Evolutionary conservation across 2,113 vertebrate species (phyloP).

Genomic region (Actenoides hombroni): DNA sequence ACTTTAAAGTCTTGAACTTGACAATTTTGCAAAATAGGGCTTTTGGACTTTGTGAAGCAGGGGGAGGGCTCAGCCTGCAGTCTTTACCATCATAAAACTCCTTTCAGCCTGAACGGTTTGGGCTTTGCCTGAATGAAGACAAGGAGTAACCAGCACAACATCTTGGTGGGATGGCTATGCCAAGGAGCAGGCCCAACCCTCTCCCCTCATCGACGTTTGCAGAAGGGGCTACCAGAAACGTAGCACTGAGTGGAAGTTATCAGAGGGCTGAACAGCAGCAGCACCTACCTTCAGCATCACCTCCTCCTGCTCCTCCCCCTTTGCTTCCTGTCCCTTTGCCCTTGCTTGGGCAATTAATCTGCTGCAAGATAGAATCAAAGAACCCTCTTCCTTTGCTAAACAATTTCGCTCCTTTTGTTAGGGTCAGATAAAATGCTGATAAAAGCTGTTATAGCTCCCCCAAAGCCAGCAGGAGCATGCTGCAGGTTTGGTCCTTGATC

Average conservation of each 20-base stretch:
- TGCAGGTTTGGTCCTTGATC: neutral
- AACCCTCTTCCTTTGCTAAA: conserved; percentile 63
- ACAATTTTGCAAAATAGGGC: neutral
- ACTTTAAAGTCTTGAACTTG: neutral
- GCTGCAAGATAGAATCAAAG: conserved; percentile 64
- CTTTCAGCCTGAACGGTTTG: neutral
- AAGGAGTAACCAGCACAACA: neutral
- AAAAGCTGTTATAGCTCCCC: conserved; percentile 37
- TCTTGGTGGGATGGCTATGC: neutral
- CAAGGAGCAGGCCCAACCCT: neutral
- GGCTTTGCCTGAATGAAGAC: neutral
- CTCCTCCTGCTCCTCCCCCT: conserved; percentile 46
- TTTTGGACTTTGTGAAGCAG: neutral
- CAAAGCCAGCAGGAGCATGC: conserved; percentile 35
- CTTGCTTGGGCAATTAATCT: conserved; percentile 64
- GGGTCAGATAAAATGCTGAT: conserved; percentile 61
- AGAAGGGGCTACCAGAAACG: neutral
- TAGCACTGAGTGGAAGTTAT: neutral
- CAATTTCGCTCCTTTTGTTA: conserved; percentile 53
- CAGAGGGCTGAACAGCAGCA: neutral
- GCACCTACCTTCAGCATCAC: conserved; percentile 39
- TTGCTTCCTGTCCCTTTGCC: conserved; percentile 60
- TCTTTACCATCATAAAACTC: neutral
- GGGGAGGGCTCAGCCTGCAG: neutral
- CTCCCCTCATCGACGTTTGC: neutral